Base-by-base conservation (phyloP, 1,140 invertebrate species). In the Lasaia peninsularis region DNA sequence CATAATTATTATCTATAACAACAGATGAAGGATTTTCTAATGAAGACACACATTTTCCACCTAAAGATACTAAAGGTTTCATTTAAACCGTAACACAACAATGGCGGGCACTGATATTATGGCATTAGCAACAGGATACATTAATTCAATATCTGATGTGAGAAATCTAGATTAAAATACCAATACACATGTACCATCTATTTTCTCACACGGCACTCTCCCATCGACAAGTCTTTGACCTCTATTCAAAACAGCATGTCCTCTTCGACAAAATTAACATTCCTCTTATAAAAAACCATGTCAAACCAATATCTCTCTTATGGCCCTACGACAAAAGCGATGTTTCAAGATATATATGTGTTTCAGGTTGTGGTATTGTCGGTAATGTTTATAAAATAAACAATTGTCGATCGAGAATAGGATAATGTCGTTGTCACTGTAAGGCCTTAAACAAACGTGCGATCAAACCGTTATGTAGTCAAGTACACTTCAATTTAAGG, bases 321-420 rank as follows among this genome's bases (percentile, higher is more conserved):
- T 49, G 14, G 0, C 3, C 48, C 60, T 37, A 31, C 1, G 37
- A 48, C 60, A 62, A 40, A 51, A 34, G 24, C 8, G 28, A 8
- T 8, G 1, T 2, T 32, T 2, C 28, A 2, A 14, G 8, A 32
- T 37, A 10, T 3, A 31, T 0, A 18, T 32, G 18, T 28, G 53
- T 59, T 52, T 51, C 55, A 11, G 4, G 33, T 37, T 54, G 54
- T 54, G 16, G 60, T 62, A 63, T 71, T 67, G 69, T 67, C 65
- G 63, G 53, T 59, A 59, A 55, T 78, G 78, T 78, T 78, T 73
- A 65, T 71, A 78, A 69, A 73, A 73, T 80, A 78, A 80, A 80
- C 73, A 80, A 80, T 67, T 74, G 73, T 69, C 65, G 69, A 80
- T 80, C 66, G 57, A 73, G 72, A 73, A 80, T 74, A 78, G 75